A percentile compares a stretch with the other conserved stretches of the same genome.
Evolutionary conservation across 2,888 invertebrate species (phyloP).

Genomic region (Drosophila borborema): DNA sequence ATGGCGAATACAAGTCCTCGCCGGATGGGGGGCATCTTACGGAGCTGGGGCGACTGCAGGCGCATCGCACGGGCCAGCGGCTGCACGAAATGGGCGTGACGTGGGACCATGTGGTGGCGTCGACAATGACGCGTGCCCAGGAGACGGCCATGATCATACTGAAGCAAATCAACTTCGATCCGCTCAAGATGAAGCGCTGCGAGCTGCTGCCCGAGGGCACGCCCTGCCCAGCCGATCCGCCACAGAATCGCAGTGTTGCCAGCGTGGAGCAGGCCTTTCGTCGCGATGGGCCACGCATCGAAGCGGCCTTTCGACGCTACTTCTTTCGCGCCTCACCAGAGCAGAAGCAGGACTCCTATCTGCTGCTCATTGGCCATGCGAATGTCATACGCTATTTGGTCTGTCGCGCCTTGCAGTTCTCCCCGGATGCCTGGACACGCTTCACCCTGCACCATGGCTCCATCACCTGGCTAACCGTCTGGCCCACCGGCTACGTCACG

Average conservation of each 20-base stretch:
- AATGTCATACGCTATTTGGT: conserved; percentile 98
- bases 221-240: conserved; percentile 97
- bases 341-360: conserved; percentile 93
- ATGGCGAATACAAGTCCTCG: conserved; percentile 95
- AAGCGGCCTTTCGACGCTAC: conserved; percentile 96
- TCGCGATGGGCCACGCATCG: conserved; percentile 96
- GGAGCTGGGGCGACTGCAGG: conserved; percentile 92
- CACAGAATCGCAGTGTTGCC: conserved; percentile 92
- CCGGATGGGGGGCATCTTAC: conserved; percentile 92
- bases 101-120: conserved; percentile 92
- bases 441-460: conserved; percentile 96
- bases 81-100: conserved; percentile 91
- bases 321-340: conserved; percentile 94
- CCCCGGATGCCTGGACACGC: conserved; percentile 98
- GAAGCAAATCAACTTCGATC: conserved; percentile 88
- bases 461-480: conserved; percentile 95
- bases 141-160: conserved; percentile 95
- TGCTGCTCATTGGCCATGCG: conserved; percentile 97
- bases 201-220: conserved; percentile 95
- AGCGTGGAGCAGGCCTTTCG: conserved; percentile 95
- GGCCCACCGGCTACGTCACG: conserved; percentile 94
- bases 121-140: conserved; percentile 96
- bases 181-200: conserved; percentile 88
- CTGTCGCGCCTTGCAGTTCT: conserved; percentile 97
- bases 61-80: conserved; percentile 92